Evolutionary conservation across 1,140 invertebrate genomes (phyloP).

Genomic region (Portunus trituberculatus): DNA sequence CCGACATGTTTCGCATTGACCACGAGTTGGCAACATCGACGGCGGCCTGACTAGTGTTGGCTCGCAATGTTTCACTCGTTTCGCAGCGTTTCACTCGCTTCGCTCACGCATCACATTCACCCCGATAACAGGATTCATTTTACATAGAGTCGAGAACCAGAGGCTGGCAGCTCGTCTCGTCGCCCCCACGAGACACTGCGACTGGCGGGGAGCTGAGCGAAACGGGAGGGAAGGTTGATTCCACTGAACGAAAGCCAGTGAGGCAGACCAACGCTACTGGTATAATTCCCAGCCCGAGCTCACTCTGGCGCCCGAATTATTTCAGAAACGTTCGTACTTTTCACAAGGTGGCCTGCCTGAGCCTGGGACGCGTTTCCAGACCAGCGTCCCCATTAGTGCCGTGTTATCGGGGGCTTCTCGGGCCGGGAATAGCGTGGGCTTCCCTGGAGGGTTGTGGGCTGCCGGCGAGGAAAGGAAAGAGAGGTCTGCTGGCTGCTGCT

Average conservation of each 20-base stretch:
- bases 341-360: not conserved
- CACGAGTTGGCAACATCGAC: not conserved
- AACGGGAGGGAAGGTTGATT: not conserved
- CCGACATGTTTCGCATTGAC: not conserved
- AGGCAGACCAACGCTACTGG: not conserved
- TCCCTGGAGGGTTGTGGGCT: not conserved
- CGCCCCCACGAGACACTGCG: not conserved
- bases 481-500: not conserved
- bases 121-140: not conserved
- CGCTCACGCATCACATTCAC: not conserved
- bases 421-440: too few species aligned
- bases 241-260: not conserved
- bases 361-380: not conserved
- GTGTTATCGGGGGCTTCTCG: not conserved
- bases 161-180: not conserved
- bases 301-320: not conserved
- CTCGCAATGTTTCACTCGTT: not conserved
- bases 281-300: not conserved
- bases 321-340: constrained; percentile 23
- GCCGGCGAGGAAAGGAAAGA: not conserved
- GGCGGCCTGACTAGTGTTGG: not conserved
- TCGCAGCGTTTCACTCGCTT: not conserved
- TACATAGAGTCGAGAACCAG: not conserved
- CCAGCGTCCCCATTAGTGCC: not conserved
- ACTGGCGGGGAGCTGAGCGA: not conserved